Evolutionary conservation across 2,113 vertebrate genomes (phyloP), one percentile per base, ranked within the genome.

Genomic region (Excalfactoria chinensis): DNA sequence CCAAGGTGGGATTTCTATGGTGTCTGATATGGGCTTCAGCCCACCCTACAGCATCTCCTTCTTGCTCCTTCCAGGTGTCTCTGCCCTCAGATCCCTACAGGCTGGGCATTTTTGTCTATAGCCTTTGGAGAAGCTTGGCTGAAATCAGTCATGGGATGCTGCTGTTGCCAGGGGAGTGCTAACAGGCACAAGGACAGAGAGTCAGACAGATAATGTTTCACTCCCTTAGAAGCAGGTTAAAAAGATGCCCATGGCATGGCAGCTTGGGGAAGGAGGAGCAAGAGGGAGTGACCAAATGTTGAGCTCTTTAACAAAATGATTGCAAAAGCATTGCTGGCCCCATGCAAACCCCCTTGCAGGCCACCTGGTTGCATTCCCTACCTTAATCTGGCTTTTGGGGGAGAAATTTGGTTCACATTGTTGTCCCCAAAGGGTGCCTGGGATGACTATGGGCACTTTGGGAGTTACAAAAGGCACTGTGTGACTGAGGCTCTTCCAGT

Each of bases 401-500:
- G 21, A 37, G 34, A 46, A 1, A 28, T 22, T 41, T 74, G 7
- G 3, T 40, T 64, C 44, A 51, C 8, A 19, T 41, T 6, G 8
- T 25, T 41, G 6, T 23, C 6, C 8, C 17, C 5, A 35, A 19
- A 23, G 1, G 2, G 11, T 55, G 7, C 34, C 34, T 63, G 35
- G 34, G 19, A 10, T 43, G 21, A 56, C 19, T 37, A 18, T 7
- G 20, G 28, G 37, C 25, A 56, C 16, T 40, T 12, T 11, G 20
- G 28, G 40, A 23, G 12, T 7, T 46, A 13, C 22, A 59, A 82
- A 18, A 70, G 15, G 48, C 55, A 13, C 40, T 9, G 11, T 0
- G 0, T 25, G 56, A 44, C 26, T 1, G 0, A 13, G 6, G 41
- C 1, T 37, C 14, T 56, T 18, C 0, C 1, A 9, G 15, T 64